These are phyloP conservation scores for Paramisgurnus dabryanus DNA, from an alignment of 2,113 vertebrate species.

Conservation along the genomic window DNA sequence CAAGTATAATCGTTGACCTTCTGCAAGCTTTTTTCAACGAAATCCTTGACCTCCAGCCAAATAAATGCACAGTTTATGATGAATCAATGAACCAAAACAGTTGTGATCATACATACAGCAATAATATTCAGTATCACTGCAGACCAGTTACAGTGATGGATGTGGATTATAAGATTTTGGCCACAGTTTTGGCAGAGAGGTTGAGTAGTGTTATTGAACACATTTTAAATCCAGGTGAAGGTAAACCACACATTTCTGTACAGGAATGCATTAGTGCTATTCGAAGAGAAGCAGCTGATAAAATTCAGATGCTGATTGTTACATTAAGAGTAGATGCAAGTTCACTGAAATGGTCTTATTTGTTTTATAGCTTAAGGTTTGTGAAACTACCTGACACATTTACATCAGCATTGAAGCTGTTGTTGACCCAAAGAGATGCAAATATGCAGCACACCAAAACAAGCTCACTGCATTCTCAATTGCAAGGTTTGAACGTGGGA, in stretches of 20 bases:
- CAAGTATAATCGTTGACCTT: too few relatives aligned
- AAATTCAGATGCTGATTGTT: slow-evolving; percentile 19
- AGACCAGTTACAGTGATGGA: slow-evolving; percentile 11
- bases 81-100: neutral
- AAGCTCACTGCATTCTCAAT: neutral
- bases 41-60: neutral
- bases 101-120: slow-evolving; percentile 46
- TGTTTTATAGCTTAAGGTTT: slow-evolving; percentile 33
- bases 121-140: neutral
- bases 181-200: slow-evolving; percentile 40
- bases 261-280: slow-evolving; percentile 19
- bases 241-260: neutral
- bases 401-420: slow-evolving; percentile 17
- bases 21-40: neutral
- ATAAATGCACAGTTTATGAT: neutral
- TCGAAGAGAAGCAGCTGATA: neutral
- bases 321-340: slow-evolving; percentile 31
- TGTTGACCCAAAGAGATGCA: neutral
- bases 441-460: neutral
- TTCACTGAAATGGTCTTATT: slow-evolving; percentile 30
- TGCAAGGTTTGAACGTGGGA: slow-evolving; percentile 13
- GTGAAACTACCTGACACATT: slow-evolving; percentile 41
- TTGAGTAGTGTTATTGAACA: slow-evolving; percentile 34
- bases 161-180: slow-evolving; percentile 47
- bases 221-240: slow-evolving; percentile 32